Percentiles rank a stretch among this genome's conserved stretches.
Evolutionary conservation across 2,113 vertebrate species (phyloP).

Genomic region (Sylvia atricapilla): DNA sequence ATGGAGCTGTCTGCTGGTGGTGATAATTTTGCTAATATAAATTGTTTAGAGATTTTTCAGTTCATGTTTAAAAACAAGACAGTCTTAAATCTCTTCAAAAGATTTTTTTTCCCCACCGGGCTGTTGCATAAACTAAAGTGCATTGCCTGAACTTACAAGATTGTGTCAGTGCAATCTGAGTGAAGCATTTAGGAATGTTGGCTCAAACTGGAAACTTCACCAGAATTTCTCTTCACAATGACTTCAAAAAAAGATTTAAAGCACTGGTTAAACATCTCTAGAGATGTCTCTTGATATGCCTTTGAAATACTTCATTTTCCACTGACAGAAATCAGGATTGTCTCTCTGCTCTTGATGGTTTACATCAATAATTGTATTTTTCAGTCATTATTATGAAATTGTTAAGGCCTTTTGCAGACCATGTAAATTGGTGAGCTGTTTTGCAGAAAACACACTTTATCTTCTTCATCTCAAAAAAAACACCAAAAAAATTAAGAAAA

Average conservation of each 20-base stretch:
- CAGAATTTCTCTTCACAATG: neutral
- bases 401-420: neutral
- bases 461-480: neutral
- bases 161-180: neutral
- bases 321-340: neutral
- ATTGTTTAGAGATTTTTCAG: neutral
- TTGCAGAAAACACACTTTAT: neutral
- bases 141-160: accelerated
- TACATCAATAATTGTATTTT: neutral
- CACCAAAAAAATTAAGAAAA: neutral
- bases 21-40: slow-evolving; percentile 23
- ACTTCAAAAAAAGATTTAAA: neutral
- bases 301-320: neutral
- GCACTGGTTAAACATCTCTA: neutral
- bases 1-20: neutral
- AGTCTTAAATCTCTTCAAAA: neutral
- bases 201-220: neutral
- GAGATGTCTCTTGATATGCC: neutral
- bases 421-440: neutral
- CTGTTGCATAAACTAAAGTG: neutral
- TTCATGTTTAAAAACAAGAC: neutral
- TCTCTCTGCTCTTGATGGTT: neutral
- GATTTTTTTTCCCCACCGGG: neutral
- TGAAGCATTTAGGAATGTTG: neutral
- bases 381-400: neutral